phyloP scores from a whole-genome alignment of 2,888 invertebrate species.

The Pocota personata region DNA sequence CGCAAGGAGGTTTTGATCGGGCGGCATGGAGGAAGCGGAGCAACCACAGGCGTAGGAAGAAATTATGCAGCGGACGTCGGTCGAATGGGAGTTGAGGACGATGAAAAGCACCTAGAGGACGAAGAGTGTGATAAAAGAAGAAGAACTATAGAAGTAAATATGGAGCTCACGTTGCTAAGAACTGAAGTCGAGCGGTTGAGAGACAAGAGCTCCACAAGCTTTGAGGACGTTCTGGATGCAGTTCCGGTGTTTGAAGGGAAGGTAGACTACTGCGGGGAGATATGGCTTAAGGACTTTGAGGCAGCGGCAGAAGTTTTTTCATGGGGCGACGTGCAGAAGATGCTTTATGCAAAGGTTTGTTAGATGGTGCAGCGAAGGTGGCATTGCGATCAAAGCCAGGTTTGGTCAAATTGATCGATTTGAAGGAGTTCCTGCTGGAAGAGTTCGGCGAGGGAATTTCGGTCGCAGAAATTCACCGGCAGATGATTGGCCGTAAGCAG shows the following conservation, averaged over 20 bases:
- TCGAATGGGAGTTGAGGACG: neutral
- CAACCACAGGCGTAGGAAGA: neutral
- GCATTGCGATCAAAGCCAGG: neutral
- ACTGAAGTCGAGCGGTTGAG: neutral
- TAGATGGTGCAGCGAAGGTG: neutral
- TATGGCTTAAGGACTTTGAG: neutral
- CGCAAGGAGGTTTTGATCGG: neutral
- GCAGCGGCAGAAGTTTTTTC: neutral
- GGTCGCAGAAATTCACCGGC: neutral
- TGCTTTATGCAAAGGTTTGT: neutral
- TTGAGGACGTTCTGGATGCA: neutral
- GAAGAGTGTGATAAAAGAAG: too few species aligned
- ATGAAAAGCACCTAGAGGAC: neutral
- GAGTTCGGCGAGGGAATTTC: neutral
- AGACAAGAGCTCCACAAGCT: neutral
- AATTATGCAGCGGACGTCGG: neutral
- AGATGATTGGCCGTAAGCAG: neutral
- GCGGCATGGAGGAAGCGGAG: neutral
- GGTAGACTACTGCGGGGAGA: neutral
- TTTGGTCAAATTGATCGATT: neutral
- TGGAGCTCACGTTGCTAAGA: too few species aligned
- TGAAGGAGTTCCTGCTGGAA: neutral
- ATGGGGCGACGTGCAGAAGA: neutral
- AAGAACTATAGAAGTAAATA: too few species aligned
- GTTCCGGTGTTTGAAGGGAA: too few species aligned